Evolutionary conservation across 2,797 vertebrate genomes (phyloP).

Genomic region (Enteromius thamalakanensis): DNA sequence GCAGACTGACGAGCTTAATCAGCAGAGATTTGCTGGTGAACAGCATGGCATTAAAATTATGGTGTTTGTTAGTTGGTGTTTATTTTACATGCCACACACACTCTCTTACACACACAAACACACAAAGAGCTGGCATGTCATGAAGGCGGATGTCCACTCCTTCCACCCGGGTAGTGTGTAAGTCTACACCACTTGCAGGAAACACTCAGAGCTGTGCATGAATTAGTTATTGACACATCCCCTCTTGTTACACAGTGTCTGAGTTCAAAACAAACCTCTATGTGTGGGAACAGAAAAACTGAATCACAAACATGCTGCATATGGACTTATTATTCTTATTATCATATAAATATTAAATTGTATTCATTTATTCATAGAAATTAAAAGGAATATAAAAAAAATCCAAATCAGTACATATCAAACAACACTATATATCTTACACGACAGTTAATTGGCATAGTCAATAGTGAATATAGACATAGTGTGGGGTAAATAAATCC

Average conservation of each 20-base stretch:
- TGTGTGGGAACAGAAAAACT: constrained; percentile 4
- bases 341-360: not conserved
- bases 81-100: constrained; percentile 5
- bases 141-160: not conserved
- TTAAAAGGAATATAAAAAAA: not conserved
- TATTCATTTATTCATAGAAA: not conserved
- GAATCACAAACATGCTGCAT: not conserved
- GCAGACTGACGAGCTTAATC: not conserved
- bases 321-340: not conserved
- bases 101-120: constrained; percentile 4
- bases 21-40: not conserved
- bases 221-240: constrained; percentile 73
- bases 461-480: not conserved
- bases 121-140: not conserved
- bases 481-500: not conserved
- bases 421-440: not conserved
- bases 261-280: constrained; percentile 61
- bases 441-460: not conserved
- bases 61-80: not conserved
- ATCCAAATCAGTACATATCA: not conserved
- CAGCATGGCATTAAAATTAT: not conserved
- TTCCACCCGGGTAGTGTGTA: constrained; percentile 45
- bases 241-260: constrained; percentile 63
- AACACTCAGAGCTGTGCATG: constrained; percentile 67
- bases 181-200: constrained; percentile 65